Conservation (phyloP, 2,797 vertebrate genomes). For the Acanthiza pusilla region DNA sequence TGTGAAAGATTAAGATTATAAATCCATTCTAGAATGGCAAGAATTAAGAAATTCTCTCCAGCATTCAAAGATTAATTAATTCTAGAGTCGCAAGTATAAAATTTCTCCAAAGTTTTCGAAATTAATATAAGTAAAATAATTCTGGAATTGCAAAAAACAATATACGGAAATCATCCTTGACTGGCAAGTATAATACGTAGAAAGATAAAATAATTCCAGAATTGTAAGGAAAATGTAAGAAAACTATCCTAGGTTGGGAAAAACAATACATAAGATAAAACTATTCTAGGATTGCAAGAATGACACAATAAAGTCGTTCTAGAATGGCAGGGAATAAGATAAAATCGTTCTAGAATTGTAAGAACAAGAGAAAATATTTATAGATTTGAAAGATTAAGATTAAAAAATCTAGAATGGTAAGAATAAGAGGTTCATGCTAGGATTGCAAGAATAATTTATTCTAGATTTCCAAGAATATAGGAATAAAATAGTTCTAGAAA, state of each 20-base stretch:
- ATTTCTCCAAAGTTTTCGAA: accelerated
- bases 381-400: neutral
- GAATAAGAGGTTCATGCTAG: neutral
- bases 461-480: neutral
- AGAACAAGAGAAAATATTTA: neutral
- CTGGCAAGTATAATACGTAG: neutral
- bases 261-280: neutral
- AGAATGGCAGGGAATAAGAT: neutral
- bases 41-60: neutral
- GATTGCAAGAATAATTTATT: neutral
- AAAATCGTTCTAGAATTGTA: neutral
- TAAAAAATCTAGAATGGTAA: neutral
- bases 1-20: neutral
- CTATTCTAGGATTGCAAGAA: neutral
- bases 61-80: neutral
- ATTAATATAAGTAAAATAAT: neutral
- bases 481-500: too few relatives aligned
- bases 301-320: neutral
- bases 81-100: accelerated
- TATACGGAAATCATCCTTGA: neutral
- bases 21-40: neutral
- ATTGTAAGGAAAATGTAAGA: neutral
- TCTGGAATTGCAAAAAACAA: neutral
- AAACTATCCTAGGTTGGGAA: neutral
- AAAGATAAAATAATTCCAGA: neutral